Base-by-base conservation (phyloP, 2,888 invertebrate species). In the Diogma glabrata region DNA sequence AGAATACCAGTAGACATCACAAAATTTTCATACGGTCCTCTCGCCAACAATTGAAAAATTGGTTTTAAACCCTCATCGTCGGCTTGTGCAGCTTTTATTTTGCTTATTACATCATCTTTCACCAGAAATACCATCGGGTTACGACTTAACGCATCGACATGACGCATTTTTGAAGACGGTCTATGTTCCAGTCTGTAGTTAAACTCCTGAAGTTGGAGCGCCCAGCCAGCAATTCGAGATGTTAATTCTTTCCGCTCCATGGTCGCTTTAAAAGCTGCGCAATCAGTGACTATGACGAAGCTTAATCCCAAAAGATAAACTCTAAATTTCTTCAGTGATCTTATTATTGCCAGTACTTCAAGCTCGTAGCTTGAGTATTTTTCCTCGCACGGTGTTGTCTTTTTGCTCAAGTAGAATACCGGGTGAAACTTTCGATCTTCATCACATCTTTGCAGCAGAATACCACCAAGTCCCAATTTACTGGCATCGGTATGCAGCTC, bases 101-200 rank as follows among this genome's bases (percentile, higher is more conserved):
- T 24, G 7, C 6, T 24, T 9, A 9, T 24, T 6, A 24, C 24
- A 9, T 24, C 24, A 17, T 50, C 9, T 28, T 5, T 23, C n/a
- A 28, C 12, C 22, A 47, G 9, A 12, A 53, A 24, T 19, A 24
- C 5, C 14, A 52, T 38, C 5, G 63, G 57, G 26, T 60, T 56
- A 7, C 64, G 51, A 53, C 66, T 66, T 6, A 66, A 36, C 1
- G 62, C 63, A 54, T 66, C 65, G 0, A 55, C 61, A 52, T 65
- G 63, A 19, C 50, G 46, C 61, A 65, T 63, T 12, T 51, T 54
- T 1, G 23, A 9, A 1, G 61, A 71, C 51, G 68, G 66, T 43
- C 63, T 55, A 55, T 66, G 64, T 49, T 62, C 57, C 12, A 65
- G 52, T 4, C 23, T 52, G 28, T 61, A 62, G 54, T 64, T 59